These are phyloP conservation scores for Aphidius colemani DNA, from an alignment of 2,888 invertebrate species.

Conservation along the genomic window DNA sequence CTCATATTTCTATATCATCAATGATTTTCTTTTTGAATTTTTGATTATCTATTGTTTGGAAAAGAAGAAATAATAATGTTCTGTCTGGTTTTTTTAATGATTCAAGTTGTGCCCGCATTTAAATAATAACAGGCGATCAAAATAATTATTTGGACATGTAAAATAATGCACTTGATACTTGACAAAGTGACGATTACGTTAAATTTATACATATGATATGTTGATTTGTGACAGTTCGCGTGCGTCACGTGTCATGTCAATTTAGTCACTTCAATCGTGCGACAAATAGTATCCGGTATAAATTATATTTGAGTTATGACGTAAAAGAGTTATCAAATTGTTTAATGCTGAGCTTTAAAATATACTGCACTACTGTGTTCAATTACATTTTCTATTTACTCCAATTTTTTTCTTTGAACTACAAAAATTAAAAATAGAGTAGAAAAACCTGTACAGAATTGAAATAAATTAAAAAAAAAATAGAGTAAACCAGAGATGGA, in stretches of 20 bases:
- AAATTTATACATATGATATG: slow-evolving; percentile 41
- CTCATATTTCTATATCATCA: no score
- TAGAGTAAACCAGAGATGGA: not conserved
- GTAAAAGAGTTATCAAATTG: slow-evolving; percentile 8
- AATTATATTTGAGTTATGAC: slow-evolving; percentile 44
- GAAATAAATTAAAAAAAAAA: not conserved
- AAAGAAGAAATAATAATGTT: no score
- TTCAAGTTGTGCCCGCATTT: no score
- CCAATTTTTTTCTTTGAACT: not conserved
- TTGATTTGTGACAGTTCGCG: slow-evolving; percentile 46
- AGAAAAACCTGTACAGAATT: not conserved
- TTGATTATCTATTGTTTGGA: no score
- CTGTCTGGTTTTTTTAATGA: no score
- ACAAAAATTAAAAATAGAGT: not conserved
- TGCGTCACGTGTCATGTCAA: slow-evolving; percentile 59
- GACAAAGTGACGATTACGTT: slow-evolving; percentile 53
- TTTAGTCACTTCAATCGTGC: slow-evolving; percentile 52
- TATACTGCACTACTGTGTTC: no score
- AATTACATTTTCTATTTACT: no score
- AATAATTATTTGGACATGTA: no score
- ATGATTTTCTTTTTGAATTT: no score
- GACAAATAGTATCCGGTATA: slow-evolving; percentile 58
- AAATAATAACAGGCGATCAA: no score
- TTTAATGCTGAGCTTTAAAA: no score
- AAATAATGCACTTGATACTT: slow-evolving; percentile 34